Conservation (phyloP, 2,888 invertebrate genomes). For the Lordiphosa fenestrarum region DNA sequence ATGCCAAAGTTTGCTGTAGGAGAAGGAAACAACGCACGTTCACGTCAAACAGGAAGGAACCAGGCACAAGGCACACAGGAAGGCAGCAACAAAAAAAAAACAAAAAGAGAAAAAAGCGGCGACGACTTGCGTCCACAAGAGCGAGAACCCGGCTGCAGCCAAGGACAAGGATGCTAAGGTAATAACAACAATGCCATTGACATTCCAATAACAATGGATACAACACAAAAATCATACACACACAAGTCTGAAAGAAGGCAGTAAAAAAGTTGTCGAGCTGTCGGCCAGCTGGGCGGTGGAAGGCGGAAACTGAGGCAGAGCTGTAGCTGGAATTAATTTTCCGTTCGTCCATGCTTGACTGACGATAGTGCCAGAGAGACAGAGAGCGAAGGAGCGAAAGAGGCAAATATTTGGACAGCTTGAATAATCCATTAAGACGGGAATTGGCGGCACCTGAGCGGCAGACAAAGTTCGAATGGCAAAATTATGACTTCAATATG, state of each 20-base stretch:
- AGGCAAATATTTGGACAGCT: slow-evolving; percentile 54
- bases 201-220: slow-evolving; percentile 63
- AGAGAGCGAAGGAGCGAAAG: neutral
- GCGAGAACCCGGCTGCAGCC: slow-evolving; percentile 26
- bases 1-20: slow-evolving; percentile 27
- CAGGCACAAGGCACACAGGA: slow-evolving; percentile 63
- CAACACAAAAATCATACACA: slow-evolving; percentile 9
- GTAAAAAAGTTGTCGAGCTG: slow-evolving; percentile 44
- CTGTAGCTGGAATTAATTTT: slow-evolving; percentile 70
- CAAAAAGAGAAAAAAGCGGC: slow-evolving; percentile 14
- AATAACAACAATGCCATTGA: slow-evolving; percentile 35
- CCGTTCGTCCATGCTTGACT: slow-evolving; percentile 53
- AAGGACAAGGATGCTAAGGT: slow-evolving; percentile 61
- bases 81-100: slow-evolving; percentile 42
- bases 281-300: slow-evolving; percentile 12
- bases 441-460: slow-evolving; percentile 36
- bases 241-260: slow-evolving; percentile 19
- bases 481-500: too few species aligned
- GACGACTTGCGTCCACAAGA: slow-evolving; percentile 33
- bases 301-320: slow-evolving; percentile 4
- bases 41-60: slow-evolving; percentile 69
- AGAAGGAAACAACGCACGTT: slow-evolving; percentile 69
- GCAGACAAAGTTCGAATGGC: neutral
- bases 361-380: slow-evolving; percentile 13
- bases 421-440: slow-evolving; percentile 36